Base-by-base conservation (phyloP, 2,113 vertebrate genomes). In the Neomonachus schauinslandi region DNA sequence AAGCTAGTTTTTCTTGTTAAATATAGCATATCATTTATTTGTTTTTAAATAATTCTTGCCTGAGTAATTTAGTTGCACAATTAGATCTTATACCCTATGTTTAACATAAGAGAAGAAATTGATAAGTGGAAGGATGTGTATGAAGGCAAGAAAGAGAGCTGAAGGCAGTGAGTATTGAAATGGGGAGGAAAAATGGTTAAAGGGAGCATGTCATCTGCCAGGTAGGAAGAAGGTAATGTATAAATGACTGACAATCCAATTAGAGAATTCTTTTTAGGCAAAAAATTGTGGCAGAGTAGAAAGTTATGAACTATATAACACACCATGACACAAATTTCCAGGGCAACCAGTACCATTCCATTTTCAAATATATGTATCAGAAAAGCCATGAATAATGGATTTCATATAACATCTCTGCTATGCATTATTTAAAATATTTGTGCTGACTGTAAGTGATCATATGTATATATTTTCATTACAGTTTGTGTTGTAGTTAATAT, bases 401-500 rank as follows among this genome's bases (percentile, higher is more conserved):
- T 98, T 97, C 84, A 84, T 97, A 65, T 96, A 96, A 96, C 96
- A 93, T 97, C 98, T 98, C 98, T 97, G 36, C 85, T 95, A 90
- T 98, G 92, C 59, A 94, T 98, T 98, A 98, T 98, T 98, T 94
- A 98, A 98, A 97, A 81, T 98, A 98, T 98, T 98, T 98, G 36
- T 98, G 83, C 94, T 97, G 81, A 93, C 90, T 94, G 81, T 94
- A 98, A 98, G 97, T 98, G 95, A 97, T 97, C 95, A 96, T 80
- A 80, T 96, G n/a, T 72, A n/a, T 80, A 28, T 76, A 22, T 97
- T 97, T 95, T 89, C 83, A 82, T 98, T 95, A 46, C 59, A 94
- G 13, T 97, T 95, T 96, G 77, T 98, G 96, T 83, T 98, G 82
- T 91, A 65, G 71, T 97, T 98, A 97, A 91, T 93, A 89, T 80